phyloP scores from a whole-genome alignment of 35 echinoderm and acorn worm genomes.

The Apostichopus parvimensis region DNA sequence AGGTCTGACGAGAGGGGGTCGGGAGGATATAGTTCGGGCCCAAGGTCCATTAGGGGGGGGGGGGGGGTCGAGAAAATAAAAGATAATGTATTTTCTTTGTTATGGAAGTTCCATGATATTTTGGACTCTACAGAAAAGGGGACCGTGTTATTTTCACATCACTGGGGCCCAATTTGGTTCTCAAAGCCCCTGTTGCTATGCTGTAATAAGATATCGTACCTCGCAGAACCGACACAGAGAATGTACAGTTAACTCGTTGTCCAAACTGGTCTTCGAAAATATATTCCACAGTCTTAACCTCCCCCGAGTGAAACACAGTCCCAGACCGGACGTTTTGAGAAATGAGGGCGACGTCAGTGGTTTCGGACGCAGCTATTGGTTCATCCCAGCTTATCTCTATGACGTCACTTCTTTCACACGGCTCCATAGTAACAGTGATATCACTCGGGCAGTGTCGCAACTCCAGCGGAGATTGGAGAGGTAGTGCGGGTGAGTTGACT shows the following conservation, averaged over 20 bases:
- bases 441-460: conserved; percentile 24
- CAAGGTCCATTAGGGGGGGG: no score
- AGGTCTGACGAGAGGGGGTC: no score
- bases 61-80: no score
- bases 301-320: conserved; percentile 34
- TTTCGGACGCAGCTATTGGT: conserved; percentile 7
- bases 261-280: conserved; percentile 29
- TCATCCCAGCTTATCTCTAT: conserved; percentile 47
- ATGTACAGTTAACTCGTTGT: conserved; percentile 1
- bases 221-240: conserved; percentile 16
- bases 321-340: conserved; percentile 21
- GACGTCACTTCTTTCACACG: conserved; percentile 48
- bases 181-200: no score
- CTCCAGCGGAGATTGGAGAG: not conserved
- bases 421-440: conserved; percentile 48
- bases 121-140: no score
- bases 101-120: no score
- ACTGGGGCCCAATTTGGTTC: no score
- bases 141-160: no score
- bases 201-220: not conserved
- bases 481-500: not conserved
- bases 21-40: no score
- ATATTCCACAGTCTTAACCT: conserved; percentile 27
- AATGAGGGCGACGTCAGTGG: not conserved
- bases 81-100: no score